phyloP scores from a whole-genome alignment of 1,140 invertebrate genomes.

The Lamellibrachia luymesi region DNA sequence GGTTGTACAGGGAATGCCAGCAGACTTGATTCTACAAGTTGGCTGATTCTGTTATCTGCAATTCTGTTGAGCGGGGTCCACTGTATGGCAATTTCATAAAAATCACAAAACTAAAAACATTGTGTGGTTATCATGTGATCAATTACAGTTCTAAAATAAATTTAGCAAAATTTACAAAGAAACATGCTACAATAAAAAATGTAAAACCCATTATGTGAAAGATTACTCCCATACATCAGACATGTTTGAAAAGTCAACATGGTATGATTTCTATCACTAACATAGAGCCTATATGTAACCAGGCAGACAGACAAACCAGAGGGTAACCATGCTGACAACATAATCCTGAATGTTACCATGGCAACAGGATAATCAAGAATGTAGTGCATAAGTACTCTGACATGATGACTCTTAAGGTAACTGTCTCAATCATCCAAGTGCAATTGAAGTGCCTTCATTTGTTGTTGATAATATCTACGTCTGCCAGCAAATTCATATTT shows the following conservation, averaged over 20 bases:
- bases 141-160: background rate
- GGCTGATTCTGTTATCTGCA: too few relatives aligned
- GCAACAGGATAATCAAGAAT: background rate
- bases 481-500: background rate
- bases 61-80: too few relatives aligned
- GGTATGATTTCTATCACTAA: background rate
- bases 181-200: background rate
- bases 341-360: background rate
- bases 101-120: background rate
- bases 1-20: too few relatives aligned
- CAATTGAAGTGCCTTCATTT: background rate
- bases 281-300: background rate
- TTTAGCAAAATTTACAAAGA: background rate
- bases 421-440: background rate
- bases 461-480: background rate
- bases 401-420: background rate
- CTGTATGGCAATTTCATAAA: too few relatives aligned
- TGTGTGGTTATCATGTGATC: background rate
- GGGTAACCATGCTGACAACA: background rate
- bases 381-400: background rate
- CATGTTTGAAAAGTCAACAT: background rate
- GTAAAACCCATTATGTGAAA: background rate
- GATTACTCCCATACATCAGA: background rate
- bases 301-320: background rate
- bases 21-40: too few relatives aligned